A percentile compares a stretch with the other conserved stretches of the same genome.
phyloP scores from a whole-genome alignment of 2,797 vertebrate genomes.

The Pempheris klunzingeri region DNA sequence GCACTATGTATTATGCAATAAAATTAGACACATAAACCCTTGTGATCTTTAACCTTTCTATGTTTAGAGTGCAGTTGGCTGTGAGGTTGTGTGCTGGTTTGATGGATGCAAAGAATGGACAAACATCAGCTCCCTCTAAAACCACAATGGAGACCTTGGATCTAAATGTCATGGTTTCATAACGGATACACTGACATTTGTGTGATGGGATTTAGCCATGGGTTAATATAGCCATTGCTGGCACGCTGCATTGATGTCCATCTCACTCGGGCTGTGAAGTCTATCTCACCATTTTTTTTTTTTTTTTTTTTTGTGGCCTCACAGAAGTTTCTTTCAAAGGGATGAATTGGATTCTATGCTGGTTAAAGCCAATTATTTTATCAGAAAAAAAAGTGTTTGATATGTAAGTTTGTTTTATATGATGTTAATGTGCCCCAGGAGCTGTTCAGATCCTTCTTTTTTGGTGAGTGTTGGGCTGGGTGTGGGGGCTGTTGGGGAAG shows the following conservation, averaged over 20 bases:
- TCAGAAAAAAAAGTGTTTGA: constrained; percentile 79
- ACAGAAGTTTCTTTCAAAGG: constrained; percentile 81
- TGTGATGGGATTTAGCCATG: constrained; percentile 89
- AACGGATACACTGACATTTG: constrained; percentile 89
- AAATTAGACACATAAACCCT: constrained; percentile 43
- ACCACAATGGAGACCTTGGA: constrained; percentile 87
- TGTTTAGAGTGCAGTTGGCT: constrained; percentile 66
- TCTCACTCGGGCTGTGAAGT: constrained; percentile 84
- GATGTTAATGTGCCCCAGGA: constrained; percentile 82
- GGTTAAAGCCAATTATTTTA: constrained; percentile 84
- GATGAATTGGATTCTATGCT: constrained; percentile 81
- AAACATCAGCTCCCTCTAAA: constrained; percentile 84
- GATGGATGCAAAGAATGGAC: constrained; percentile 82
- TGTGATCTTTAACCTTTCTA: constrained; percentile 77
- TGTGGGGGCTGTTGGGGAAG: constrained; percentile 62
- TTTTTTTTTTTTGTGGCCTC: constrained; percentile 68
- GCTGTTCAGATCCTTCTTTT: constrained; percentile 76
- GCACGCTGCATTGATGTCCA: constrained; percentile 84
- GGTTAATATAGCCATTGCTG: constrained; percentile 85
- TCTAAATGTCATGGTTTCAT: constrained; percentile 91
- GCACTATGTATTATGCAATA: constrained; percentile 59
- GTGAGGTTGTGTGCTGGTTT: constrained; percentile 69
- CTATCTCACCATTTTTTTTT: constrained; percentile 75
- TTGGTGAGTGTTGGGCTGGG: constrained; percentile 57
- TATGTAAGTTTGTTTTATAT: constrained; percentile 81